Percentiles rank a stretch among this genome's conserved stretches.
phyloP scores from a whole-genome alignment of 1,140 invertebrate species.

The Venustaconcha ellipsiformis region DNA sequence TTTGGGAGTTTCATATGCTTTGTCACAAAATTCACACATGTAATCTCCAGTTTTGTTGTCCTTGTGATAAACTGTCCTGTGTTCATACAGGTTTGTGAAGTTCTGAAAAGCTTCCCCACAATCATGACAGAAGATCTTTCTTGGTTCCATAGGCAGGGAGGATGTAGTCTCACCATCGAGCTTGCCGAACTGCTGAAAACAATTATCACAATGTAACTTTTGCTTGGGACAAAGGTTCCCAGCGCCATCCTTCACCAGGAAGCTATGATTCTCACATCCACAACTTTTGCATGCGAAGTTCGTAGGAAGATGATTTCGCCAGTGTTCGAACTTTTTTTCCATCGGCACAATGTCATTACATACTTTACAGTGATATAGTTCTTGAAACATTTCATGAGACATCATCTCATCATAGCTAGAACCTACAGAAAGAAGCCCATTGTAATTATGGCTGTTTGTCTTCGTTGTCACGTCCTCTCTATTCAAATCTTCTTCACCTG shows the following conservation, averaged over 20 bases:
- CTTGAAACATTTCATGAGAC: conserved; percentile 44
- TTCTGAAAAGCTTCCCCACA: conserved; percentile 29
- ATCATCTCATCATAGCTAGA: conserved; percentile 8
- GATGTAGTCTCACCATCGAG: neutral
- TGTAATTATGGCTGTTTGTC: neutral
- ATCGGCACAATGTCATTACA: conserved; percentile 54
- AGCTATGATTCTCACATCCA: conserved; percentile 31
- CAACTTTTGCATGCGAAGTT: conserved; percentile 36
- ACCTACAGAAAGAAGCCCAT: neutral
- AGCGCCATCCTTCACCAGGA: neutral
- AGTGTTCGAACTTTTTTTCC: conserved; percentile 43
- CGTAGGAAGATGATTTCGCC: conserved; percentile 36
- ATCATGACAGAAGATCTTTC: conserved; percentile 28
- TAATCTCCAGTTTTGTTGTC: conserved; percentile 8
- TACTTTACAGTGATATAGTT: conserved; percentile 54
- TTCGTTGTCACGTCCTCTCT: conserved; percentile 6
- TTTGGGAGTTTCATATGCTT: conserved; percentile 22
- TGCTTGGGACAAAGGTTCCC: conserved; percentile 7
- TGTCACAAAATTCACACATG: conserved; percentile 32
- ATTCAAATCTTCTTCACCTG: conserved; percentile 6
- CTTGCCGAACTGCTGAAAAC: neutral
- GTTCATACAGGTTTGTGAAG: conserved; percentile 29
- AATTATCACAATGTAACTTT: conserved; percentile 22
- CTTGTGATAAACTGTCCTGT: conserved; percentile 26
- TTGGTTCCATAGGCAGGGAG: conserved; percentile 2